Base-by-base conservation (phyloP, 2,797 vertebrate species). In the Cuculus canorus region DNA sequence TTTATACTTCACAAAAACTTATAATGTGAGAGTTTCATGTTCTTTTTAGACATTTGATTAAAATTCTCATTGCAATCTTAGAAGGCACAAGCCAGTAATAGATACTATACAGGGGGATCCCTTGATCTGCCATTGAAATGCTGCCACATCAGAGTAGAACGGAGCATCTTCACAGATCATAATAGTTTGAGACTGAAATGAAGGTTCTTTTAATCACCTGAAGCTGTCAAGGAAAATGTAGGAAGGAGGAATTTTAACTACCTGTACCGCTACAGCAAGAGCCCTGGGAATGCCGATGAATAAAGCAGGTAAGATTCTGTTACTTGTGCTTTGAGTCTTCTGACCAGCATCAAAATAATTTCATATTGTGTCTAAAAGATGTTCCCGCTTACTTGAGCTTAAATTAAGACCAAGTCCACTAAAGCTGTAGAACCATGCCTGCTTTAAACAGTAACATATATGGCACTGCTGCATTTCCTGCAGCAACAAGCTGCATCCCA, bases 171-270 rank as follows among this genome's bases (percentile, higher is more conserved):
- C 96, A 64, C 47, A 86, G 76, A 89, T 96, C 80, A 91, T 53
- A 90, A 90, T 63, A 65, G 73, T 21, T 70, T 85, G 75, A 80
- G 92, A 90, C 91, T 13, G 61, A 91, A 96, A 71, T 90, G 91
- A 96, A 83, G 77, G 88, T 43, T 91, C 92, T 84, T 73, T 66
- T 8, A 92, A 41, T 92, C 92, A 96, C 92, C 91, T 96, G 93
- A 93, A 93, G 86, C 93, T 64, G 68, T 93, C 95, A 93, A 96
- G 91, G 85, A 96, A 96, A 97, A 90, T 80, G 70, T 30, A 96
- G 39, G 90, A 32, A 92, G 86, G 90, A 96, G 93, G 93, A 91
- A 96, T 96, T 95, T 93, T 90, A 97, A 96, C 95, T 73, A 92
- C 80, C 70, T 71, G 77, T 79, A 90, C 82, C 56, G 30, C 59